These are phyloP conservation scores for Scolopax mira DNA, from an alignment of 2,113 vertebrate genomes.

Conservation along the genomic window DNA sequence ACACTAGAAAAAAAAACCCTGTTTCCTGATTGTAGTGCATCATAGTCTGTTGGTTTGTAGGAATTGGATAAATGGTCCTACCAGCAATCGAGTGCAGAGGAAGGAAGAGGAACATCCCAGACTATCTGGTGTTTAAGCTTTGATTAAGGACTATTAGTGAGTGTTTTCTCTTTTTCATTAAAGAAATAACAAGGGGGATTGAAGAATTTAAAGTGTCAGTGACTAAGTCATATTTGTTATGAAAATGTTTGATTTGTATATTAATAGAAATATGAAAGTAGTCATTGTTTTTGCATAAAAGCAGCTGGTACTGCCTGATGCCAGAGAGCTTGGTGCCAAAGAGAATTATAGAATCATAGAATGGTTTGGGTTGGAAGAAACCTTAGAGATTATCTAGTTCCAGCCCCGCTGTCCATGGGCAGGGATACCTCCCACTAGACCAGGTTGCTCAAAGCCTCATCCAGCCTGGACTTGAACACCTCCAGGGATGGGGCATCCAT, in stretches of 20 bases:
- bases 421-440: too few species aligned
- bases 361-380: too few species aligned
- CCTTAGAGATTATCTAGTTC: too few species aligned
- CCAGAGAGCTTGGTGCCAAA: neutral
- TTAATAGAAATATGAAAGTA: neutral
- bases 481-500: too few species aligned
- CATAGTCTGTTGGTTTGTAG: neutral
- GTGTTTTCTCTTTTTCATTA: neutral
- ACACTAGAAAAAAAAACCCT: neutral
- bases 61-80: neutral
- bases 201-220: neutral
- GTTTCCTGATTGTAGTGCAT: neutral
- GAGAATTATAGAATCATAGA: neutral
- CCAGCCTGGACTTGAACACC: too few species aligned
- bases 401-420: too few species aligned
- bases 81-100: accelerated
- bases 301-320: neutral
- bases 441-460: too few species aligned
- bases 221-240: neutral
- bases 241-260: neutral
- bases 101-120: neutral
- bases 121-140: neutral
- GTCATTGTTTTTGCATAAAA: neutral
- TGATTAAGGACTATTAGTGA: neutral
- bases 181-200: neutral